Evolutionary conservation across 2,113 vertebrate species (phyloP), one percentile per base, ranked within the genome.

Genomic region (Sinocyclocheilus rhinocerous): DNA sequence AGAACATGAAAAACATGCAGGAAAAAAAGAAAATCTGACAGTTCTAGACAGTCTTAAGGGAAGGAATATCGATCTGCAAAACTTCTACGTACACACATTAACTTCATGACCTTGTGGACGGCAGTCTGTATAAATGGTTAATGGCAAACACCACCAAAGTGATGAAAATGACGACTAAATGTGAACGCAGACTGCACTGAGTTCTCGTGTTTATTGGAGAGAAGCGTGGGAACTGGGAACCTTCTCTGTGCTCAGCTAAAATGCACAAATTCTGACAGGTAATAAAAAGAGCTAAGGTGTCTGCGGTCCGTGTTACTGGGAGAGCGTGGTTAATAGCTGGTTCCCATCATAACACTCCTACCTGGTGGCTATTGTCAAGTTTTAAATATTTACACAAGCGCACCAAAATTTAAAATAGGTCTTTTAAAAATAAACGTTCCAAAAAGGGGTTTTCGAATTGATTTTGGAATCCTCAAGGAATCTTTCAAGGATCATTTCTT

Each of bases 261-360:
- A 83, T 65, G 79, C 76, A 86, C 81, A 82, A 63, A 75, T 65
- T 86, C 24, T 89, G 75, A 83, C 85, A 81, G 83, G 85, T 76
- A 80, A 81, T 89, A 86, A 85, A 84, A 73, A 48, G 2, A 57
- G 36, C 11, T 45, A 22, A 73, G 85, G 70, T 78, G 86, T 75
- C 42, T 59, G 13, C 45, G 11, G 59, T 33, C 65, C 22, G 73
- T 52, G 70, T 50, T 59, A 48, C 63, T 16, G 65, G 48, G 73
- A 29, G 73, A 50, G 50, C 0, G 63, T 12, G 39, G 2, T 48
- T 29, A 67, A 45, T 26, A 67, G 20, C 22, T 42, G 45, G 61
- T 85, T 88, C 87, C 79, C 72, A 88, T 13, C 42, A 36, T 18
- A 57, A 50, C 80, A 69, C 79, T 72, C 76, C 5, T 4, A 55